Evolutionary conservation across 1,140 invertebrate species (phyloP), one percentile per base, ranked within the genome.

Genomic region (Conus betulinus): DNA sequence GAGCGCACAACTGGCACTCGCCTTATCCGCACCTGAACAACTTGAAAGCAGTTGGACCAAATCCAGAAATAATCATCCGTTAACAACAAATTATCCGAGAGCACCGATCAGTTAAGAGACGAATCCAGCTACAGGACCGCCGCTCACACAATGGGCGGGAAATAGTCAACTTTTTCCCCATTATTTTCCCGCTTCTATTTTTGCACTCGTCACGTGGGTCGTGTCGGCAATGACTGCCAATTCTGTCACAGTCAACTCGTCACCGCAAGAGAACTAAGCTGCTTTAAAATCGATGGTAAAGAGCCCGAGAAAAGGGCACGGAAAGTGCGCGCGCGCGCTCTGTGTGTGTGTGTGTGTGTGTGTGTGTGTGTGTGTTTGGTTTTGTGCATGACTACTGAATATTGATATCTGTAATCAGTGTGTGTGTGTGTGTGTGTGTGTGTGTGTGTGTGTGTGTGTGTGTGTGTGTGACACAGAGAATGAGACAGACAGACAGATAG

Each of bases 91-190:
- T 11, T 17, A 17, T 25, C 78, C 23, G 13, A 39, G 13, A 39
- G 39, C 39, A 39, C 39, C 39, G 39, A 39, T 39, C 39, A 39
- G 39, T 39, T 39, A 39, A 39, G 39, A 39, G 39, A 39, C 39
- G 39, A 39, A 39, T 39, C 39, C 39, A 39, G 39, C 39, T 39
- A 39, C 39, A 39, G 39, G 39, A 39, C 39, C 39, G 39, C 39
- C 53, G 25, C 81, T 10, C 25, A 25, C 23, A 52, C 83, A 84
- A 39, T 52, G n/a, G 52, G 57, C 27, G 83, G 81, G 55, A 84
- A 84, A 84, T 84, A 25, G 83, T 84, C 83, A 52, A 84, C 83
- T 84, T 84, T 57, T 52, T 53, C 39, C 39, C 53, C 13, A 23
- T 53, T 57, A 53, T 84, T 84, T 84, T 84, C 53, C 52, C 52